phyloP scores from a whole-genome alignment of 30 jellyfish, hydroid and myxozoan genomes.

The Phacellophora camtschatica region DNA sequence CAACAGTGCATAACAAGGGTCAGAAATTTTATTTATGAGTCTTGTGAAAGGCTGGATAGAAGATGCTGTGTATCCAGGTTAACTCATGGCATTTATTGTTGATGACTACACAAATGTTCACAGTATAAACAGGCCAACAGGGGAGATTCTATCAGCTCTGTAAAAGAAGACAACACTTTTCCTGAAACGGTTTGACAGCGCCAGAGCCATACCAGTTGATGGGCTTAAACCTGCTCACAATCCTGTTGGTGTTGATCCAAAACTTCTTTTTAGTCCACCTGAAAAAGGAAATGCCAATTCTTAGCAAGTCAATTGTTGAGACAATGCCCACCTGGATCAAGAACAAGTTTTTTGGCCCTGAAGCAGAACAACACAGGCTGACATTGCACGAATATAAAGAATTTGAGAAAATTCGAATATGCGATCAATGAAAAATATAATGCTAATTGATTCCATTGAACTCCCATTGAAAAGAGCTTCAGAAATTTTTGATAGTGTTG shows the following conservation, averaged over 20 bases:
- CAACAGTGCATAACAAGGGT: constrained; percentile 10
- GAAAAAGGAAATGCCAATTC: neutral
- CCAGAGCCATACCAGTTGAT: constrained; percentile 13
- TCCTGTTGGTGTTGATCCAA: constrained; percentile 8
- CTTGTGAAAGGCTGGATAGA: constrained; percentile 5
- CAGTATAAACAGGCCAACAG: constrained; percentile 23
- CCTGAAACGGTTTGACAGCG: neutral
- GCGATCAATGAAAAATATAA: constrained; percentile 17
- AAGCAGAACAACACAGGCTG: constrained; percentile 6
- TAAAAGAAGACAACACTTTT: constrained; percentile 22
- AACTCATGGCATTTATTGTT: constrained; percentile 1
- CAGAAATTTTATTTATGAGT: neutral
- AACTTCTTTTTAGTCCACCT: neutral
- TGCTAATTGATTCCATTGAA: constrained; percentile 14
- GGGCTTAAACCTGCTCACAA: neutral
- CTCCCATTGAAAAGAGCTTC: constrained; percentile 17
- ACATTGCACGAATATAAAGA: constrained; percentile 20
- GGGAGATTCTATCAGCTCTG: neutral
- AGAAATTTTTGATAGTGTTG: too few relatives aligned
- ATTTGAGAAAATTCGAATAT: constrained; percentile 3
- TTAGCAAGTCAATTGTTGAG: constrained; percentile 1
- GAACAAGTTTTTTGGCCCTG: constrained; percentile 28
- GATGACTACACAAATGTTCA: constrained; percentile 28
- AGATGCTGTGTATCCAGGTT: neutral
- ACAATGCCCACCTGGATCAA: constrained; percentile 12